phyloP scores from a whole-genome alignment of 2,888 invertebrate species.

The Melinaea marsaeus region DNA sequence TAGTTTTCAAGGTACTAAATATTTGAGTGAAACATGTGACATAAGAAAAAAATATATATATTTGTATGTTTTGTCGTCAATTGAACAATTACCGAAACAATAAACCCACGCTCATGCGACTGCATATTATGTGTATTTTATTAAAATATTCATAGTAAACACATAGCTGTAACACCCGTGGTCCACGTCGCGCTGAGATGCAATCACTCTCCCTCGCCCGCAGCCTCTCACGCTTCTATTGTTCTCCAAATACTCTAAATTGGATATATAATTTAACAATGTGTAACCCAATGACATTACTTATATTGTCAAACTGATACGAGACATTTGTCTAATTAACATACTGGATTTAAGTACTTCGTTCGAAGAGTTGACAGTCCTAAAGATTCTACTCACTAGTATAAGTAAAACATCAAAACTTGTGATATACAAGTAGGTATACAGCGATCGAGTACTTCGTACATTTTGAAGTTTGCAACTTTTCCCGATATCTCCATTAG shows the following conservation, averaged over 20 bases:
- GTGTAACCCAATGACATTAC: constrained; percentile 4
- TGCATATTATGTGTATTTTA: constrained; percentile 1
- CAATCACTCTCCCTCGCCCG: constrained; percentile 52
- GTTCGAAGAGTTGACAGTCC: no score
- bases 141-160: constrained; percentile 14
- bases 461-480: constrained; percentile 9
- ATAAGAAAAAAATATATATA: no score
- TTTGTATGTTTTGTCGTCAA: no score
- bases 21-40: no score
- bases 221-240: constrained; percentile 65
- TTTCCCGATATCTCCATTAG: constrained; percentile 11
- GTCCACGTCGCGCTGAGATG: constrained; percentile 38
- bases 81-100: no score
- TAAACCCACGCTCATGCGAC: no score
- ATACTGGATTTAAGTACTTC: no score
- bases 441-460: no score
- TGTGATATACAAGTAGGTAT: no score
- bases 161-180: constrained; percentile 16
- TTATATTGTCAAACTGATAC: not conserved
- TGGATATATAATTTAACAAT: constrained; percentile 36
- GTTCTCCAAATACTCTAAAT: constrained; percentile 56
- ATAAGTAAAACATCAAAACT: no score
- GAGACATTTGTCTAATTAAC: not conserved
- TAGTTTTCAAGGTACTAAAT: no score
- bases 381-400: no score